Conservation (phyloP, 2,888 invertebrate genomes). For the Macrophya annulata region DNA sequence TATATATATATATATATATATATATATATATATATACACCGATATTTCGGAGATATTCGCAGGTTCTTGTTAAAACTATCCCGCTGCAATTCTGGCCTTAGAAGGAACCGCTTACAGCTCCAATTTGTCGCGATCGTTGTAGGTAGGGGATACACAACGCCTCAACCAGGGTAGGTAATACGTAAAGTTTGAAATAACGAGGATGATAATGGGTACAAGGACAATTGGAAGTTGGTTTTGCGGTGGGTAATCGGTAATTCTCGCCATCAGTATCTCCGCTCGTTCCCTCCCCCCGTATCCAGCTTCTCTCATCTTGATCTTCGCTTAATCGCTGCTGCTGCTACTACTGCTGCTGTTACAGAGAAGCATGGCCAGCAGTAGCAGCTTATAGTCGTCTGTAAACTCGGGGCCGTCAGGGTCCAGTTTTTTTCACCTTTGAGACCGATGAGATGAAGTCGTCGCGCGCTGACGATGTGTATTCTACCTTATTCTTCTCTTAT, state of each 20-base stretch:
- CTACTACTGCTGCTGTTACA: too few relatives aligned
- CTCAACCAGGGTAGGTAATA: not conserved
- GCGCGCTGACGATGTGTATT: conserved; percentile 40
- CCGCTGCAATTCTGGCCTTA: not conserved
- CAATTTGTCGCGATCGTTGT: not conserved
- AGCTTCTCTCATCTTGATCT: conserved; percentile 6
- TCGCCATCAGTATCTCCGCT: conserved; percentile 7
- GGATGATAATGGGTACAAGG: not conserved
- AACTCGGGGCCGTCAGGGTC: conserved; percentile 26
- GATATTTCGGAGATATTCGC: not conserved
- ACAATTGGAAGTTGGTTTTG: conserved; percentile 16
- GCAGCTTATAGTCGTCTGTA: not conserved
- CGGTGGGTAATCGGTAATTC: conserved; percentile 32
- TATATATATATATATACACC: not conserved
- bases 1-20: not conserved
- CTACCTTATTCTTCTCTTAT: conserved; percentile 1
- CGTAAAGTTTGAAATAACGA: not conserved
- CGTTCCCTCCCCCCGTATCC: not conserved
- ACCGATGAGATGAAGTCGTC: conserved; percentile 48
- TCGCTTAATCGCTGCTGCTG: conserved; percentile 1
- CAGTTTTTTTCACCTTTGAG: conserved; percentile 33
- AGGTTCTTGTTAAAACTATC: not conserved
- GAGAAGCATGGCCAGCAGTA: not conserved
- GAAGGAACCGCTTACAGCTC: not conserved
- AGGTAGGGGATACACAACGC: not conserved